Evolutionary conservation across 1,140 invertebrate species (phyloP), one percentile per base, ranked within the genome.

Genomic region (Epicauta chinensis): DNA sequence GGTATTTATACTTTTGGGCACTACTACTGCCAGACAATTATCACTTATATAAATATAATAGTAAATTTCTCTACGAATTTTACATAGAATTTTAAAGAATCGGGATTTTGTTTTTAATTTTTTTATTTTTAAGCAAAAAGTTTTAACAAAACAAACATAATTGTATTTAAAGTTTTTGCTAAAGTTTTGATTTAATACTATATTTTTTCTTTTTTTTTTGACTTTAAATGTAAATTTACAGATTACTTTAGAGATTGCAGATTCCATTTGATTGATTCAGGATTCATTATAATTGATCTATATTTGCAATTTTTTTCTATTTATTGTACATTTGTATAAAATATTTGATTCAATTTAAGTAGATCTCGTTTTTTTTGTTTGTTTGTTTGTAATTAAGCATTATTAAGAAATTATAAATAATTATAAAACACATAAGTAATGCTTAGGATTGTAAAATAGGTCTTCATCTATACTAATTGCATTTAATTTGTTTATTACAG

Each of bases 401-500:
- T 65, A 59, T 60, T 51, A 7, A 23, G 49, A 61, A 39, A 45
- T n/a, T n/a, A 36, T 43, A 32, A 53, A 44, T 34, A n/a, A 11
- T 11, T 34, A 5, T 40, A 49, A 39, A 40, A 36, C 40, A 54
- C 13, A 23, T 12, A 49, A 55, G 46, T 59, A 64, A 63, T 58
- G 60, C 55, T 61, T 61, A 67, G 62, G 61, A 63, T 46, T 37
- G 23, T 11, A 45, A 11, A 10, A 51, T 56, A 51, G 63, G 53
- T 34, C 31, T 57, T 46, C 58, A 61, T 41, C 44, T 16, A 50
- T 56, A 42, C 56, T 64, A 58, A 65, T 52, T 34, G 11, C 13
- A 30, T 16, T 48, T 51, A 34, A 71, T 70, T 75, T 73, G 71
- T 71, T 74, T 66, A 75, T 89, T 85, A 64, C 84, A 97, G 93